Percentiles rank a stretch among this genome's conserved stretches.
These are phyloP conservation scores for Tupaia tana DNA, from an alignment of 2,113 vertebrate genomes.

Conservation along the genomic window DNA sequence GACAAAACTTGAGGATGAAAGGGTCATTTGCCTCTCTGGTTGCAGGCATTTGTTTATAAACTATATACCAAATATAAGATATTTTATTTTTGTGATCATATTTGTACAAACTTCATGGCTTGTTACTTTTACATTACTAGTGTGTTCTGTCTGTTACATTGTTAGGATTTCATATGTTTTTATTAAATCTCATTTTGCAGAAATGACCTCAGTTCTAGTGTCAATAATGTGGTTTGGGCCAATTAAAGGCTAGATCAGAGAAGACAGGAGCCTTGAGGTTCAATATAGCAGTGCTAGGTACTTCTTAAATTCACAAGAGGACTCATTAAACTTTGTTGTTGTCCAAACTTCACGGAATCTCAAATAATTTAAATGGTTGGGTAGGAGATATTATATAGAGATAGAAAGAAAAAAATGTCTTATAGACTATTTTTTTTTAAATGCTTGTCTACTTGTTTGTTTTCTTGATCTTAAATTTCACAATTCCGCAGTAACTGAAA, in stretches of 20 bases:
- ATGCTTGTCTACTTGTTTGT: neutral
- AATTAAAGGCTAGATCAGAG: neutral
- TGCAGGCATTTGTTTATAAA: neutral
- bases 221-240: neutral
- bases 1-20: neutral
- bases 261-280: neutral
- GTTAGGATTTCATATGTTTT: neutral
- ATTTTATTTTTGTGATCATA: neutral
- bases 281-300: neutral
- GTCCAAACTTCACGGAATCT: neutral
- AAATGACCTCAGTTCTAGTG: neutral
- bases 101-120: neutral
- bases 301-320: constrained; percentile 18
- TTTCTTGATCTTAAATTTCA: constrained; percentile 38
- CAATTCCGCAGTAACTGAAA: neutral
- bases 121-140: neutral
- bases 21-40: neutral
- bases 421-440: neutral
- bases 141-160: neutral
- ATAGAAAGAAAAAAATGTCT: constrained; percentile 5
- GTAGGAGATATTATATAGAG: neutral
- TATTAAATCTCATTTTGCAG: constrained; percentile 13
- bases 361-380: constrained; percentile 17
- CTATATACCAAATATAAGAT: neutral
- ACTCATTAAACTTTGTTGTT: neutral